phyloP scores from a whole-genome alignment of 2,797 vertebrate genomes.

The Sciurus vulgaris region DNA sequence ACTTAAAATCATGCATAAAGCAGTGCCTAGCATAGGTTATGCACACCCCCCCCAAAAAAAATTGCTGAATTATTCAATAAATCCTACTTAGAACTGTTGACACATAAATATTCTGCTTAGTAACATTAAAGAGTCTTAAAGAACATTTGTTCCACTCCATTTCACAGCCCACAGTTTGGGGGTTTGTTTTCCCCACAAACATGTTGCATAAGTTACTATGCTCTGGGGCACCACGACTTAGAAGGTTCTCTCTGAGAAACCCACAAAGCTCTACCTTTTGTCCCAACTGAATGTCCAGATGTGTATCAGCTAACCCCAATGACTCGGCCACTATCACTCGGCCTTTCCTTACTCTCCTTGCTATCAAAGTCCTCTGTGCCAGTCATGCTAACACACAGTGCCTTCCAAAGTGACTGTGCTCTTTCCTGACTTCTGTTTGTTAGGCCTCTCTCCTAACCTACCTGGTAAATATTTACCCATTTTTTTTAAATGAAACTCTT shows the following conservation, averaged over 20 bases:
- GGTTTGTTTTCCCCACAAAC: neutral
- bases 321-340: neutral
- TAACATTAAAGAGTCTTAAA: neutral
- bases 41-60: neutral
- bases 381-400: neutral
- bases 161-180: neutral
- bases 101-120: neutral
- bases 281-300: neutral
- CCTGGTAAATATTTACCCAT: neutral
- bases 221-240: neutral
- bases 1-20: neutral
- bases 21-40: neutral
- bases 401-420: neutral
- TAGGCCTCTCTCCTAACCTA: neutral
- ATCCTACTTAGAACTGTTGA: neutral
- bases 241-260: neutral
- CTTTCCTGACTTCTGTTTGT: neutral
- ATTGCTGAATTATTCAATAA: constrained; percentile 39
- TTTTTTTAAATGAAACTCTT: neutral
- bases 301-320: neutral
- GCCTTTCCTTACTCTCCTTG: neutral
- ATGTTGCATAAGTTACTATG: constrained; percentile 51
- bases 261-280: neutral
- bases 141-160: neutral
- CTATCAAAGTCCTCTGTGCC: neutral